Evolutionary conservation across 2,113 vertebrate genomes (phyloP), one percentile per base, ranked within the genome.

Genomic region (Tylochromis polylepis): DNA sequence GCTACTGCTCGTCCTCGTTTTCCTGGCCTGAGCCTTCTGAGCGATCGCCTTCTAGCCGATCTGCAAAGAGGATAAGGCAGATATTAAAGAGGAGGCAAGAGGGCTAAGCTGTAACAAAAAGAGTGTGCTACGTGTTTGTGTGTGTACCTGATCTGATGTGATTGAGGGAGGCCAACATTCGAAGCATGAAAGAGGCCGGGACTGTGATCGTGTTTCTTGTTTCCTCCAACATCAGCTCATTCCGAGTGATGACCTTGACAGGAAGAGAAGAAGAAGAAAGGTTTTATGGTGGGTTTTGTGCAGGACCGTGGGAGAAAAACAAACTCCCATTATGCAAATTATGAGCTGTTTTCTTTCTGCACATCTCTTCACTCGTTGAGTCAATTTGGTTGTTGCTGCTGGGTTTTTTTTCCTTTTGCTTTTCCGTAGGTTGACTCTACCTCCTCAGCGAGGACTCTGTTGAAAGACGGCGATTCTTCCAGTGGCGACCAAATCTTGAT

Each of bases 201-300:
- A 99, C 98, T 20, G 98, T 99, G 87, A 99, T 99, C 86, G 98
- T 99, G 94, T 99, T 99, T 92, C 99, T 97, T 0, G 99, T 99
- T 94, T 99, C 99, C 88, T 99, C 98, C 91, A 99, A 94, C 98
- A 99, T 99, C 91, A 99, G 95, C 90, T 99, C 99, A 81, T 99
- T 99, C 27, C 99, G 97, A 89, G 97, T 97, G 94, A 99, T 99
- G 81, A 99, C 98, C 99, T 99, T 87, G 0, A 41, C 55, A 10
- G 65, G 22, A 56, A 85, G 83, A 53, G 82, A 22, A 85, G 38
- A 22, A 85, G 46, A 24, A 34, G n/a, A 46, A 75, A 51, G 43
- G 70, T 75, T 49, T 75, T 75, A 49, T 4, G 2, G 70, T 31
- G 43, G 43, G 16, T 49, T 75, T 31, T 53, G 8, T 53, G 51